These are phyloP conservation scores for Smittia aterrima DNA, from an alignment of 2,888 invertebrate species.

Conservation along the genomic window DNA sequence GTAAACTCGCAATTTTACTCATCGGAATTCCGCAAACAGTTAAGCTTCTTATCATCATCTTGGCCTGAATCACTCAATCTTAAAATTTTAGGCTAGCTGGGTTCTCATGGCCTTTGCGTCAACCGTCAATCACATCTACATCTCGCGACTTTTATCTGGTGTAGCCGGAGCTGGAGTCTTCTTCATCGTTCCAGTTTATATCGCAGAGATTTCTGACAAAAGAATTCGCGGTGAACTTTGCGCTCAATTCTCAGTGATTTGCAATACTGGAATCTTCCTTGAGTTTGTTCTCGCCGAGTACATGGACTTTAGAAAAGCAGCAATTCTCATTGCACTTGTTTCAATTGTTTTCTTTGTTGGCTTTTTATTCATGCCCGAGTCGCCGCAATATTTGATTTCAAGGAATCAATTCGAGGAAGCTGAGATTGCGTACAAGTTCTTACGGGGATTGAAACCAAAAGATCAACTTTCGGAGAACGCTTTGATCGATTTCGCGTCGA, in stretches of 20 bases:
- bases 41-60: not conserved
- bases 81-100: slow-evolving; percentile 22
- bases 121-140: slow-evolving; percentile 26
- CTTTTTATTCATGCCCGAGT: slow-evolving; percentile 77
- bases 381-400: slow-evolving; percentile 65
- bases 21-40: slow-evolving; percentile 38
- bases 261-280: slow-evolving; percentile 34
- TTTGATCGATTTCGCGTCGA: slow-evolving; percentile 1
- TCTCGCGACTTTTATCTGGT: slow-evolving; percentile 29
- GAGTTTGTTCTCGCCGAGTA: slow-evolving; percentile 37
- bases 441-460: not conserved
- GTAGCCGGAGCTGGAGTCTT: slow-evolving; percentile 34
- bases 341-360: slow-evolving; percentile 64
- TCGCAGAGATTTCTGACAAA: slow-evolving; percentile 39
- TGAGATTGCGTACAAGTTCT: slow-evolving; percentile 48
- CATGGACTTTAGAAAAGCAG: slow-evolving; percentile 12
- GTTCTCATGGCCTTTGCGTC: slow-evolving; percentile 20
- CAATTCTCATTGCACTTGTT: slow-evolving; percentile 53
- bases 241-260: slow-evolving; percentile 32
- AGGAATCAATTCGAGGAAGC: slow-evolving; percentile 63
- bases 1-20: slow-evolving; percentile 27
- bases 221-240: slow-evolving; percentile 30
- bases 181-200: slow-evolving; percentile 35
- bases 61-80: not conserved
- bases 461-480: not conserved